phyloP scores from a whole-genome alignment of 2,888 invertebrate genomes.

The Hypercompe scribonia region DNA sequence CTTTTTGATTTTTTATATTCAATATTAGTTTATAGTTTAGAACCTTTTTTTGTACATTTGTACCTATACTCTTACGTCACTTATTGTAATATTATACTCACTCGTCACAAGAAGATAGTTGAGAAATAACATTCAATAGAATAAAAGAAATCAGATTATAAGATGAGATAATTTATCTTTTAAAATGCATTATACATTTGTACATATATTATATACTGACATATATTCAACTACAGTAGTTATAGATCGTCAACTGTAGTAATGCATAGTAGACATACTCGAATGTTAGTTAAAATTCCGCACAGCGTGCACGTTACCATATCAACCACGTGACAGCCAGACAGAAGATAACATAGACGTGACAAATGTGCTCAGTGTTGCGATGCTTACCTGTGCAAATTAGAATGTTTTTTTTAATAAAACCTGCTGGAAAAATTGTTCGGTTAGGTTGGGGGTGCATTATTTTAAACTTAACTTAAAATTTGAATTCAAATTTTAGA shows the following conservation, averaged over 20 bases:
- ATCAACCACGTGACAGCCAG: slow-evolving; percentile 77
- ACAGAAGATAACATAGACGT: slow-evolving; percentile 73
- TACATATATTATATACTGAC: too few species aligned
- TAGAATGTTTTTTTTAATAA: background rate
- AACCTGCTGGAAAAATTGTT: background rate
- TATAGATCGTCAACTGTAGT: slow-evolving; percentile 32
- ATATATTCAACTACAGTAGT: background rate
- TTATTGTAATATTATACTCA: too few species aligned
- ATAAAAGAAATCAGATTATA: too few species aligned
- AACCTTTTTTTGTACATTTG: too few species aligned
- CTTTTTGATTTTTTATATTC: too few species aligned
- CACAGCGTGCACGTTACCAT: slow-evolving; percentile 69
- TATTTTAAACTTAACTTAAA: background rate
- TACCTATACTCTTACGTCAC: too few species aligned
- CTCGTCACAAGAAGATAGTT: too few species aligned
- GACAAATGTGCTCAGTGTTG: slow-evolving; percentile 68
- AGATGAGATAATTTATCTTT: too few species aligned
- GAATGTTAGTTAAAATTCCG: slow-evolving; percentile 73
- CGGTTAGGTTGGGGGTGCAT: background rate
- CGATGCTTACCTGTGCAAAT: slow-evolving; percentile 34
- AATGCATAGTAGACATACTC: slow-evolving; percentile 51
- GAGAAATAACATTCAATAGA: too few species aligned
- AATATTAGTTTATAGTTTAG: too few species aligned
- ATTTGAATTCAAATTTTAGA: too few species aligned
- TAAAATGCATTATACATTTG: background rate